These are phyloP conservation scores for Halcyon malimbica DNA, from an alignment of 2,113 vertebrate species.

Conservation along the genomic window DNA sequence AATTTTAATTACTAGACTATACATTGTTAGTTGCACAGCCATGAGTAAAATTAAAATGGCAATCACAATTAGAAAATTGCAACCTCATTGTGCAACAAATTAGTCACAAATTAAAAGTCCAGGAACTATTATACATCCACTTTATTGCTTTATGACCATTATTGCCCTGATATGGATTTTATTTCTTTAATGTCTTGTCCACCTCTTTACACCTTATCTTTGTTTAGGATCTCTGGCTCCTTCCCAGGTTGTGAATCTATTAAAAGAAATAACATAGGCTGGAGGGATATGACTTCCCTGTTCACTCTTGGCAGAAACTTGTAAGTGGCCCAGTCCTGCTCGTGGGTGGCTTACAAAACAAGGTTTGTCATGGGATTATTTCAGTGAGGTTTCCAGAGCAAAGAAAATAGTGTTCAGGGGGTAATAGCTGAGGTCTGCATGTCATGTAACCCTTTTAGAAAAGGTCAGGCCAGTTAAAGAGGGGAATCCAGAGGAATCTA, in stretches of 20 bases:
- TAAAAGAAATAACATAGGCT: not conserved
- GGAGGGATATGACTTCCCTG: not conserved
- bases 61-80: slow-evolving; percentile 96
- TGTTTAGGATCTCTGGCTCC: slow-evolving; percentile 31
- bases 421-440: slow-evolving; percentile 51
- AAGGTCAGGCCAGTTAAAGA: slow-evolving; percentile 38
- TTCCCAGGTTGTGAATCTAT: slow-evolving; percentile 5
- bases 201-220: slow-evolving; percentile 50
- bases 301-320: not conserved
- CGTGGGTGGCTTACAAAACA: not conserved
- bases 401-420: slow-evolving; percentile 10
- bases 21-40: slow-evolving; percentile 89
- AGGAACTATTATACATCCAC: slow-evolving; percentile 68
- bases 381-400: slow-evolving; percentile 22
- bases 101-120: slow-evolving; percentile 86
- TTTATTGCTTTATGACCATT: slow-evolving; percentile 61
- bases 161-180: slow-evolving; percentile 57
- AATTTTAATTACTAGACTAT: slow-evolving; percentile 94
- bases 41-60: slow-evolving; percentile 98
- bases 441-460: slow-evolving; percentile 48
- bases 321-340: not conserved
- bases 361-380: not conserved
- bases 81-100: slow-evolving; percentile 94
- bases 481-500: slow-evolving; percentile 17
- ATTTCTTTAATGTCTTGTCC: slow-evolving; percentile 47